These are phyloP conservation scores for Percopsis transmontana DNA, from an alignment of 2,113 vertebrate species.

Conservation along the genomic window DNA sequence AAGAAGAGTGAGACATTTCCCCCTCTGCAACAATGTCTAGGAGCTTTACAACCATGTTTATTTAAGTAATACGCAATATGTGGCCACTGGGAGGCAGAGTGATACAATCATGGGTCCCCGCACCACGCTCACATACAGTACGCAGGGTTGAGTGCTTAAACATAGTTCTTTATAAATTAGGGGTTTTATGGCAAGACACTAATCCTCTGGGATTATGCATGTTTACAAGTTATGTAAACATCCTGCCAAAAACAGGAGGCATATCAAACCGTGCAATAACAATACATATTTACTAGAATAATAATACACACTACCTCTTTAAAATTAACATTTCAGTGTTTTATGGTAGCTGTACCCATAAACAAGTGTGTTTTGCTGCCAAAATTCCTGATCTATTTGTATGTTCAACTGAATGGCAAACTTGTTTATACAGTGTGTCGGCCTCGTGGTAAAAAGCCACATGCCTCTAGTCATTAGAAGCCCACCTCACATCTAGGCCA, in stretches of 20 bases:
- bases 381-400: not conserved
- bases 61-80: not conserved
- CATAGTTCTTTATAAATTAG: too few relatives aligned
- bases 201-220: too few relatives aligned
- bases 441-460: conserved; percentile 12
- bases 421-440: conserved; percentile 5
- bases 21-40: not conserved
- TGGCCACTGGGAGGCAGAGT: too few relatives aligned
- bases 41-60: not conserved
- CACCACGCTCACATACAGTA: too few relatives aligned
- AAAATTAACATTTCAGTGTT: not conserved
- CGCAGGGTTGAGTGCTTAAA: too few relatives aligned
- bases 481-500: conserved; percentile 13
- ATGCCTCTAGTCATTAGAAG: conserved; percentile 34
- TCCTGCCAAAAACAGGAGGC: not conserved
- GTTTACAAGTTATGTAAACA: too few relatives aligned
- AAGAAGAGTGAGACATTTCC: not conserved
- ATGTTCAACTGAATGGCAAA: not conserved
- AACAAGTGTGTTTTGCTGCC: too few relatives aligned
- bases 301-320: not conserved
- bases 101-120: too few relatives aligned
- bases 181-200: too few relatives aligned
- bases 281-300: not conserved
- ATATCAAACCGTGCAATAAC: not conserved
- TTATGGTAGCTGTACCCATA: too few relatives aligned